phyloP scores from a whole-genome alignment of 30 jellyfish, hydroid and myxozoan species.

The Pseudorhiza aurosa region DNA sequence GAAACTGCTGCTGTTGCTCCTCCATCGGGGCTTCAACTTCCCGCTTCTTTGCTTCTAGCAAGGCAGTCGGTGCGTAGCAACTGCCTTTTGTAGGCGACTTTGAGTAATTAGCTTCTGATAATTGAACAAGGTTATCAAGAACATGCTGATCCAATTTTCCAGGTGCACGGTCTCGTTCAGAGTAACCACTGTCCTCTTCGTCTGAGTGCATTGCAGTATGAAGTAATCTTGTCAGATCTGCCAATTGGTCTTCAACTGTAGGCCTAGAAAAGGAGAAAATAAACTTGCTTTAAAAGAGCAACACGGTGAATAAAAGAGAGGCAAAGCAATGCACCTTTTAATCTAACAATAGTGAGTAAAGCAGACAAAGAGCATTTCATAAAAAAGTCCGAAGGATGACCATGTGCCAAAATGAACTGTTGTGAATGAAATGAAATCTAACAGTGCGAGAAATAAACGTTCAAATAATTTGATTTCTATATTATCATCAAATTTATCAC shows the following conservation, averaged over 20 bases:
- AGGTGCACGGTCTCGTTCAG: constrained; percentile 66
- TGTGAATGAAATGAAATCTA: too few species aligned
- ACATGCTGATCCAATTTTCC: constrained; percentile 80
- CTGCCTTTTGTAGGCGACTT: constrained; percentile 65
- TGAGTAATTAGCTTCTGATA: constrained; percentile 52
- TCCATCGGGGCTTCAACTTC: constrained; percentile 63
- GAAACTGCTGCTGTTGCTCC: constrained; percentile 14
- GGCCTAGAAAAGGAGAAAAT: constrained; percentile 43
- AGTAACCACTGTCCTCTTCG: constrained; percentile 73
- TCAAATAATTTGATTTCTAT: too few species aligned
- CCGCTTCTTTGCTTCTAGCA: constrained; percentile 45
- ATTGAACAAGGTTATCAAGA: constrained; percentile 62
- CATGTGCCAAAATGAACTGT: too few species aligned
- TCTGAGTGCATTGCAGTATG: constrained; percentile 81
- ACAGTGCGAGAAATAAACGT: too few species aligned
- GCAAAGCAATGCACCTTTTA: not conserved
- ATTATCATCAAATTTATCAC: too few species aligned
- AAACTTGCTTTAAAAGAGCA: not conserved
- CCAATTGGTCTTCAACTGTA: constrained; percentile 87
- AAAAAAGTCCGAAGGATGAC: too few species aligned
- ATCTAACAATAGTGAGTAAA: not conserved
- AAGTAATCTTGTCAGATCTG: constrained; percentile 80
- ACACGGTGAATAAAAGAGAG: too few species aligned
- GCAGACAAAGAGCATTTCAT: not conserved
- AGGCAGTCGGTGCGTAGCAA: constrained; percentile 65